Base-by-base conservation (phyloP, 2,888 invertebrate genomes). In the Apoda limacodes region DNA sequence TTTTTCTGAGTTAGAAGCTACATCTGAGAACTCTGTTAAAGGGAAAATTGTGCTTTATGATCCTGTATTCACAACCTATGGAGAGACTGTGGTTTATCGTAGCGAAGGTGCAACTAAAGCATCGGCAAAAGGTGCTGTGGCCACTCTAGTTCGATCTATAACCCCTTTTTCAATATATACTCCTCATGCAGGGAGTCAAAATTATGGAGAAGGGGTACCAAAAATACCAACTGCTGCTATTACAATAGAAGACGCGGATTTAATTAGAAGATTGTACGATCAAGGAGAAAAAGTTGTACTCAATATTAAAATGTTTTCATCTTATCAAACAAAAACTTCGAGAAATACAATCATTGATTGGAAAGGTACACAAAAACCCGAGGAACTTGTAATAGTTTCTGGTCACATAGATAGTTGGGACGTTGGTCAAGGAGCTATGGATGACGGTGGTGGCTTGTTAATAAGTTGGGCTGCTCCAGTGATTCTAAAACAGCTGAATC, bases 391-490 rank as follows among this genome's bases (percentile, higher is more conserved):
- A 0, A 76, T 93, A 4, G 84, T 93, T 20, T 91, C 92, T 3
- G 93, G 93, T 4, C 93, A 93, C 55, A 80, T 93, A 22, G 93
- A 93, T 54, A 90, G 90, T 53, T 93, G 93, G 93, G 93, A 93
- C 62, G 90, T 93, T n/a, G 93, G 93, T 2, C 85, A 89, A 48
- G 93, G 93, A n/a, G 92, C 92, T 0, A 91, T 93, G 90, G 93
- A 93, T 54, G 92, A 93, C 46, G 92, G 89, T 13, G 90, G 89
- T 25, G 93, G 93, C 21, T 87, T 89, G 37, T 88, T 93, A 52
- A 87, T 92, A 28, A 89, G 92, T 17, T 92, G 89, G 88, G 85
- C 86, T 43, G 86, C 88, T 7, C 70, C 92, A 10, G 83, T 86
- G 11, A 61, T 90, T 28, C 60, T 93, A 6, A 87, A 87, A 46